Evolutionary conservation across 1,140 invertebrate genomes (phyloP), one percentile per base, ranked within the genome.

Genomic region (Phymorhynchus buccinoides): DNA sequence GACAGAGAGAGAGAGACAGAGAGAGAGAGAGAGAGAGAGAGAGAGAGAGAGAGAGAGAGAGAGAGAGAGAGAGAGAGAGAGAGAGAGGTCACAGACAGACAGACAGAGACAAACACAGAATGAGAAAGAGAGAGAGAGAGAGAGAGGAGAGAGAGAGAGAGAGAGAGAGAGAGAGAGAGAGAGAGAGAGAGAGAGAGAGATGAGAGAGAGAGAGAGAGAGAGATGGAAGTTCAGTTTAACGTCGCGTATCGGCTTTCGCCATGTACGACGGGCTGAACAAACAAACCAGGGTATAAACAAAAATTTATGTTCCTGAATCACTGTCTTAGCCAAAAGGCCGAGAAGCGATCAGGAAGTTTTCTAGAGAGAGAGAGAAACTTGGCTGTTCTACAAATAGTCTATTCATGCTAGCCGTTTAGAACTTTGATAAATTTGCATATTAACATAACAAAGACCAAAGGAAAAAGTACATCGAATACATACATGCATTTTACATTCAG

Each of bases 161-260:
- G 35, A 77, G 75, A 16, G 6, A 32, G 35, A 27, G 75, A 16
- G 37, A 32, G 35, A 77, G 75, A 18, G 32, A 16, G 30, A 32
- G 35, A 77, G 32, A 16, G 30, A 32, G 35, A 35, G 32, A 16
- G 32, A 32, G 35, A 35, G 81, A 14, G 37, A 35, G 35, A 68
- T 52, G 18, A 37, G 35, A 32, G 52, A 44, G 18, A 83, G n/a
- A 18, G n/a, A 44, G 18, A 68, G 52, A 32, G 35, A 56, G 18
- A 83, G 81, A 18, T 32, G 81, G 14, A 83, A n/a, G 18, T 68
- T 32, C 4, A 83, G 81, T n/a, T n/a, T n/a, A n/a, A n/a, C n/a
- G n/a, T n/a, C n/a, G n/a, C n/a, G n/a, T n/a, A n/a, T n/a, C n/a
- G n/a, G n/a, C n/a, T n/a, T n/a, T n/a, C n/a, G n/a, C n/a, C n/a